Base-by-base conservation (phyloP, 2,113 vertebrate genomes). In the Rattus norvegicus region DNA sequence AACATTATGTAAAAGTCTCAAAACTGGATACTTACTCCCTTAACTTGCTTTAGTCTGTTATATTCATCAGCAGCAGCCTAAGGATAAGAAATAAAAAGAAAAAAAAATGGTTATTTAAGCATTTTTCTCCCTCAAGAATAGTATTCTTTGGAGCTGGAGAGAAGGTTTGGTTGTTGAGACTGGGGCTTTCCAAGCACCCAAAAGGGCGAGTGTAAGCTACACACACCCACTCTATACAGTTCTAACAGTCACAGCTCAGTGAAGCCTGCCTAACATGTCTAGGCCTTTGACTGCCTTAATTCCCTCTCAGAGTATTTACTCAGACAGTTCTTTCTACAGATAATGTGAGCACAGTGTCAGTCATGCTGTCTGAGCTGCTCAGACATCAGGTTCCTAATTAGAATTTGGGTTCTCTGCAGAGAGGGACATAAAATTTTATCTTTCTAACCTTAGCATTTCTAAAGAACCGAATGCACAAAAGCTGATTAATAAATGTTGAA, bases 51-150 rank as follows among this genome's bases (percentile, higher is more conserved):
- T 90, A 99, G 93, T 49, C 93, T 98, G 80, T 91, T 99, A 97
- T 98, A 98, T 94, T 99, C 97, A 90, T 98, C 98, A 94, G 99
- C 97, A 95, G 97, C 97, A 96, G 98, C 98, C 99, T 99, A 59
- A 95, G 6, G 97, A 95, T 47, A 36, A 97, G 1, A 92, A 87
- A 96, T 94, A 90, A 17, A 86, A 59, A 63, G 26, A 47, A 43
- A 43, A 49, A 26, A 81, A 14, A 54, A 30, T 16, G 59, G 49
- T 67, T 80, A 54, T 17, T 19, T 20, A 49, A 65, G 47, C 61
- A 14, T 69, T 75, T 43, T 73, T 43, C 36, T 83, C 16, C 49
- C 59, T 81, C 49, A 73, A 92, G 69, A 94, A 49, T 52, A 84
- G 85, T 73, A 96, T 12, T 59, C 28, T 80, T 93, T 30, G 81